Conservation (phyloP, 2,888 invertebrate genomes). For the Nezara viridula region DNA sequence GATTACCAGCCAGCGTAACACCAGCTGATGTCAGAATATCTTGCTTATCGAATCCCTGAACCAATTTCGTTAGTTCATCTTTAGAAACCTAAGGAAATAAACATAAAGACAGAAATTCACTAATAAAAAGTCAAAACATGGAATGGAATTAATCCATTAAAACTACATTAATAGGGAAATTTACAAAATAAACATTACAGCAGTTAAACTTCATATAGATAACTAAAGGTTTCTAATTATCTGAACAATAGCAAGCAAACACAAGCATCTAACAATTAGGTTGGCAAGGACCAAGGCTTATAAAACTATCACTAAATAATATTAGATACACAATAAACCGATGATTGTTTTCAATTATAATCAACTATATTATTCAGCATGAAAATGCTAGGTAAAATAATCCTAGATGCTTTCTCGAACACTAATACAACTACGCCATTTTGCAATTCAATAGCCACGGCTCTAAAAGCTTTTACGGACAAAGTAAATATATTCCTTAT, state of each 20-base stretch:
- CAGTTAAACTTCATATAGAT: neutral
- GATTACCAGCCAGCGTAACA: constrained; percentile 90
- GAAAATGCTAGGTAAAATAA: neutral
- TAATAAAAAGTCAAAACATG: neutral
- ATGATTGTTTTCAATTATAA: neutral
- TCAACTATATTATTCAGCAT: neutral
- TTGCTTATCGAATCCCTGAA: constrained; percentile 91
- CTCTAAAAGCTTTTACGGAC: neutral
- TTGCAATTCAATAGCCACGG: constrained; percentile 59
- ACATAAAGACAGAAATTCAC: constrained; percentile 47
- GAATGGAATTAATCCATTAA: neutral
- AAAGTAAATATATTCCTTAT: neutral
- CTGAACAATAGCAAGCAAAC: neutral
- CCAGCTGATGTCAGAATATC: constrained; percentile 90
- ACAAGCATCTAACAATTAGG: neutral
- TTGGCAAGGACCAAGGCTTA: neutral
- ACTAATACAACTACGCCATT: constrained; percentile 60
- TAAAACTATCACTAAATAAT: neutral
- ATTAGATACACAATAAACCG: neutral
- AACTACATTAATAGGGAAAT: neutral
- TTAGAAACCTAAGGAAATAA: constrained; percentile 81
- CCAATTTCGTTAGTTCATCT: constrained; percentile 91
- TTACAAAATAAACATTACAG: neutral
- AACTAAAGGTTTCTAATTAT: neutral
- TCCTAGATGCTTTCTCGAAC: neutral